A percentile compares a stretch with the other conserved stretches of the same genome.
phyloP scores from a whole-genome alignment of 2,797 vertebrate genomes.

The Acrocephalus scirpaceus region DNA sequence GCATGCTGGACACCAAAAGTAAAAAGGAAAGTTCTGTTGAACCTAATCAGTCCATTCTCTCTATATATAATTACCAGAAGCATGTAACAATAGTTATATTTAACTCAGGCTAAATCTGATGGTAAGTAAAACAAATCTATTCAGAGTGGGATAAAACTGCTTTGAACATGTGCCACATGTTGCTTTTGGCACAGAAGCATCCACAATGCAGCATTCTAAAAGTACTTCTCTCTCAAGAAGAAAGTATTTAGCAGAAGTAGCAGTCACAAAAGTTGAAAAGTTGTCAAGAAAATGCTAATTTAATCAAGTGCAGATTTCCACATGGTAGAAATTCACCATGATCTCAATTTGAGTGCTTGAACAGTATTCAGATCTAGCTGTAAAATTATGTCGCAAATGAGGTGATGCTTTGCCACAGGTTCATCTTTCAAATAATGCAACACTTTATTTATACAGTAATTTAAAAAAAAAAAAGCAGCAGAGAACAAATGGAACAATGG shows the following conservation, averaged over 20 bases:
- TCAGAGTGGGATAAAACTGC: neutral
- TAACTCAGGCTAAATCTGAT: neutral
- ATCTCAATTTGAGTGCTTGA: neutral
- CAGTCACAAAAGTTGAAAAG: constrained; percentile 18
- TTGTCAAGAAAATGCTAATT: constrained; percentile 55
- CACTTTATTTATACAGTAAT: neutral
- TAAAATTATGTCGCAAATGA: neutral
- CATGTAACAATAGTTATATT: neutral
- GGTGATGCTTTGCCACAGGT: neutral
- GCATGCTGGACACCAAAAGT: neutral
- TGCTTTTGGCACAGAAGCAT: neutral
- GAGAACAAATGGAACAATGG: neutral
- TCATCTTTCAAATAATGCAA: constrained; percentile 4
- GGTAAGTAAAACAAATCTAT: neutral
- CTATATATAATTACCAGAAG: neutral
- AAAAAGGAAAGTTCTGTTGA: neutral
- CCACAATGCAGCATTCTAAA: neutral
- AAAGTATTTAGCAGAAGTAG: constrained; percentile 23
- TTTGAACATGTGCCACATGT: neutral
- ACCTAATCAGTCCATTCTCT: neutral
- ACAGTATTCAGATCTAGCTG: neutral
- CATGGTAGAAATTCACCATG: neutral
- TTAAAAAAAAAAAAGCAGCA: neutral
- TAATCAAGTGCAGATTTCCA: constrained; percentile 33
- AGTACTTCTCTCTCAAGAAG: neutral